Base-by-base conservation (phyloP, 2,888 invertebrate genomes). In the Clistopyga incitator region DNA sequence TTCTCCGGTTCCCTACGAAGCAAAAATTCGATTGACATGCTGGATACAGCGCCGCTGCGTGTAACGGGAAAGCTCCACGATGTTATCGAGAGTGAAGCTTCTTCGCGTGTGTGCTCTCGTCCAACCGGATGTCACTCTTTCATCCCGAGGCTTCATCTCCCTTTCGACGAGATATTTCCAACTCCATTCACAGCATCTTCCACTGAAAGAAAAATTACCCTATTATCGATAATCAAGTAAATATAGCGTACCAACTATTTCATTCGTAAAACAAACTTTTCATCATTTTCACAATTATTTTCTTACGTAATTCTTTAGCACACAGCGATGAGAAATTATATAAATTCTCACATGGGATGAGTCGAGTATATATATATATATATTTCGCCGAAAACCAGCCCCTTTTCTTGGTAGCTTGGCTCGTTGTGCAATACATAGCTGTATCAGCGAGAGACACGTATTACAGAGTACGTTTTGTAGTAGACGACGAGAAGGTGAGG, bases 41-140 rank as follows among this genome's bases (percentile, higher is more conserved):
- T 47, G 68, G 79, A 82, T 82, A 76, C 71, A 45, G 61, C 76
- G 79, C 25, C n/a, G n/a, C n/a, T n/a, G 38, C 13, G 85, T 70
- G 83, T 88, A 89, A 89, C 90, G 89, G 90, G 90, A 89, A 88
- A 88, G 85, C 84, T 23, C 29, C 52, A 29, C 42, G 59, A 76
- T 76, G n/a, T 77, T 76, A 74, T 80, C 67, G 76, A 83, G 79
- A 83, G 83, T 76, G 76, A 83, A 79, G 76, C 83, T 67, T 67
- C 65, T 59, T 54, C 68, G 11, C 34, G 18, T 67, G 45, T 38
- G 0, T 4, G 29, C 54, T 38, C 47, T 64, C 18, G 29, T 70
- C 38, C 15, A 78, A 34, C 45, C 74, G 74, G 25, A 61, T 74
- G 47, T 34, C 20, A 71, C 65, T 72, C 77, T 77, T 42, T 68